Conservation (phyloP, 2,888 invertebrate species). For the Syrista parreyssii region DNA sequence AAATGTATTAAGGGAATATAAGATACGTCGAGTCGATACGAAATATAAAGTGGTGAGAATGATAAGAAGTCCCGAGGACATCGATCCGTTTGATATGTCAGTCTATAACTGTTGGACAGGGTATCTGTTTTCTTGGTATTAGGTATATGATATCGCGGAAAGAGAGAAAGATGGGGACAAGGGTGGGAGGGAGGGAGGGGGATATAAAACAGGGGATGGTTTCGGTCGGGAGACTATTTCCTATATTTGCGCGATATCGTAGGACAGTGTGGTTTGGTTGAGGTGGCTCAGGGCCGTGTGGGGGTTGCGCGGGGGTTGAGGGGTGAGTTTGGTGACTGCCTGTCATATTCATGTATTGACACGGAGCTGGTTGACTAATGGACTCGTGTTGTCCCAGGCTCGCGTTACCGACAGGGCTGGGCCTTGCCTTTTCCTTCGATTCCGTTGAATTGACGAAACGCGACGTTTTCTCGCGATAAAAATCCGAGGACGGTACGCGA, state of each 20-base stretch:
- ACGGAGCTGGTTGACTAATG: conserved; percentile 65
- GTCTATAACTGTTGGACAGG: background rate
- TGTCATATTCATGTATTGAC: conserved; percentile 66
- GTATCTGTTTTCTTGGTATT: background rate
- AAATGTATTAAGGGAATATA: background rate
- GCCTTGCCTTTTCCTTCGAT: conserved; percentile 32
- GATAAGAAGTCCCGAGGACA: background rate
- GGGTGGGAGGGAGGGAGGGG: conserved; percentile 13
- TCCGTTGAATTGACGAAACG: conserved; percentile 13
- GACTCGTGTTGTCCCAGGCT: conserved; percentile 64
- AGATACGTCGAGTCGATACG: background rate
- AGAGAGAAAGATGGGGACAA: conserved; percentile 15
- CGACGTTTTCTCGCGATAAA: conserved; percentile 1
- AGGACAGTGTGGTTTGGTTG: conserved; percentile 19
- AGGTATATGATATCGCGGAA: conserved; percentile 31
- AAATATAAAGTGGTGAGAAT: background rate
- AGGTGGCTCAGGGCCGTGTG: conserved; percentile 32
- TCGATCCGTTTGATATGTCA: background rate
- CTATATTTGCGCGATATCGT: conserved; percentile 41
- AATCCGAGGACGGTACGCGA: background rate
- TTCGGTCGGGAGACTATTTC: conserved; percentile 37
- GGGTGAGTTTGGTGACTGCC: conserved; percentile 42
- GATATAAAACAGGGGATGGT: conserved; percentile 22
- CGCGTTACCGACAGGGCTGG: conserved; percentile 60
- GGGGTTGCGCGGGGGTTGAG: conserved; percentile 8